A percentile compares a stretch with the other conserved stretches of the same genome.
phyloP scores from a whole-genome alignment of 2,888 invertebrate genomes.

The Pristionchus maxplancki region DNA sequence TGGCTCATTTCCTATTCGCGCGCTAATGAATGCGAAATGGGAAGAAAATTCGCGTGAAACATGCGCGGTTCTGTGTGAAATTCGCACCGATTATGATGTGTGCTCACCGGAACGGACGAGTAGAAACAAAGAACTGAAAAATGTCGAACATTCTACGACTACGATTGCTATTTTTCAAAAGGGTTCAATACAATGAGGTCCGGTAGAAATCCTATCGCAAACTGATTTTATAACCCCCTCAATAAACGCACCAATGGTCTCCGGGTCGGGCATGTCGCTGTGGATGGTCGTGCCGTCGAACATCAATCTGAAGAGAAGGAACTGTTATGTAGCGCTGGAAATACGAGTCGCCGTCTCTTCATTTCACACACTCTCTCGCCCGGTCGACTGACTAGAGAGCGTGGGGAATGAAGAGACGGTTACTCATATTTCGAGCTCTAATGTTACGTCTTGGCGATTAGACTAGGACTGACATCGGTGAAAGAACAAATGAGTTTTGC shows the following conservation, averaged over 20 bases:
- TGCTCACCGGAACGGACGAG: neutral
- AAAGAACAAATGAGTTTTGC: too few species aligned
- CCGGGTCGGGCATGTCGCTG: constrained; percentile 59
- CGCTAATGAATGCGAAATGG: constrained; percentile 38
- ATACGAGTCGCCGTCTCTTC: neutral
- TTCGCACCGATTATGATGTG: neutral
- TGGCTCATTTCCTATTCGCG: neutral
- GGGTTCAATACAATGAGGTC: too few species aligned
- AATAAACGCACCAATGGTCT: constrained; percentile 61
- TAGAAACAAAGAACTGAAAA: neutral
- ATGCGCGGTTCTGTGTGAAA: neutral
- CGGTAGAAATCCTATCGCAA: too few species aligned
- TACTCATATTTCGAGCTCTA: too few species aligned
- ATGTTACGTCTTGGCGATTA: too few species aligned
- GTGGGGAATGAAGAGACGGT: too few species aligned
- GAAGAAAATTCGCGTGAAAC: neutral
- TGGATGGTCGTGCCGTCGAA: constrained; percentile 57
- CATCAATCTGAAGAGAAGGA: constrained; percentile 42
- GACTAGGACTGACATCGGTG: too few species aligned
- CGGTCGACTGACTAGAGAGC: too few species aligned
- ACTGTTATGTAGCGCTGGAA: neutral
- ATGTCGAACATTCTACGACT: neutral
- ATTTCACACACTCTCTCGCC: neutral
- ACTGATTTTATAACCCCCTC: too few species aligned
- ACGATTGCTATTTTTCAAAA: too few species aligned